Base-by-base conservation (phyloP, 1,140 invertebrate genomes). In the Macrobrachium nipponense region DNA sequence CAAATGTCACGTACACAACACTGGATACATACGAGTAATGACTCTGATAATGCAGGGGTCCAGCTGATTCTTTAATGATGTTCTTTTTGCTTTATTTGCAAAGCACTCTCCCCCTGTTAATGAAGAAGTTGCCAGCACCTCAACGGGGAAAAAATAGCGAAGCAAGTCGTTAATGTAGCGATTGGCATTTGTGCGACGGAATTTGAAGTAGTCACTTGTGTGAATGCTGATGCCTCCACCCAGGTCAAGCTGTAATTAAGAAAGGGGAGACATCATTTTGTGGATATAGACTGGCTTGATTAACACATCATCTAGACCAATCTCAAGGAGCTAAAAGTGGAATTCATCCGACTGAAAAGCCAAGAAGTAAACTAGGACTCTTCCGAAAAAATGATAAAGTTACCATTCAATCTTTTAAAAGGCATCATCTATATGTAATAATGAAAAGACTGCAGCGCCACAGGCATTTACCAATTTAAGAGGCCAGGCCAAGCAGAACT, bases 101-200 rank as follows among this genome's bases (percentile, higher is more conserved):
- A 89, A 89, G 36, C 88, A 89, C 61, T 89, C 88, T 11, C 88
- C 88, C 14, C 88, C 88, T 2, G 88, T 89, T 36, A 89, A 81
- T 17, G 88, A 89, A 10, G 88, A 89, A 8, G 86, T 84, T 17
- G 88, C 88, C 15, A 89, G 78, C n/a, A 89, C 85, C 78, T 89
- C 88, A 51, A 89, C 36, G 5, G 88, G 79, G 68, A 89, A 89
- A 60, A 89, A 89, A 72, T 89, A 89, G 0, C 88, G 80, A 10
- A 89, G 81, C 43, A 89, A 82, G 62, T 89, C 88, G n/a, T 89
- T 89, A 81, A 89, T 87, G 66, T 89, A 89, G 75, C 88, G 88
- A 27, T 89, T 89, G 60, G 88, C 88, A 60, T 89, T 89, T 58
- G 88, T 89, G 51, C 88, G 84, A 15, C 88, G 81, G 60, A 89